Percentiles rank a stretch among this genome's conserved stretches.
These are phyloP conservation scores for Mustela lutreola DNA, from an alignment of 2,113 vertebrate genomes.

Conservation along the genomic window DNA sequence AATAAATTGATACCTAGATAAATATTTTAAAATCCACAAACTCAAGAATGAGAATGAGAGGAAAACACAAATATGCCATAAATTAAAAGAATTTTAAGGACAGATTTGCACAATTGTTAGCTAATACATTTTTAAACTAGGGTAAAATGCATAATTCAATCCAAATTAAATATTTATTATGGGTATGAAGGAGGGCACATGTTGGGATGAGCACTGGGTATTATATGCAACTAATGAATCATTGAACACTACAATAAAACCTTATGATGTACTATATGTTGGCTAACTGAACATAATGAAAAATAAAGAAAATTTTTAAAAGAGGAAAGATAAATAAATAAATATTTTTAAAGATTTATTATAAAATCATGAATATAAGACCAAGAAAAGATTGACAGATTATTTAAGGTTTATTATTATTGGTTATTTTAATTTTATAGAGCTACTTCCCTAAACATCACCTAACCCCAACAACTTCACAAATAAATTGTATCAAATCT, in stretches of 20 bases:
- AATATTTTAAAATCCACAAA: neutral
- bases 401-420: neutral
- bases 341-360: neutral
- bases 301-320: neutral
- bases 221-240: neutral
- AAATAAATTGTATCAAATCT: neutral
- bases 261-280: neutral
- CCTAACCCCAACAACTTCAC: neutral
- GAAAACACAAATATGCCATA: neutral
- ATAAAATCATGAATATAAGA: neutral
- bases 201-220: neutral
- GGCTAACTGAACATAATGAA: neutral
- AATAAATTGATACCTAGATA: neutral
- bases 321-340: neutral
- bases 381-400: neutral
- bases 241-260: neutral
- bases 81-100: neutral
- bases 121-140: neutral
- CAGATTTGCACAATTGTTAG: neutral
- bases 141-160: neutral
- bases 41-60: neutral
- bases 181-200: neutral
- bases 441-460: neutral
- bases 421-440: conserved; percentile 11
- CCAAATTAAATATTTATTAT: neutral